phyloP scores from a whole-genome alignment of 2,888 invertebrate genomes.

The Acutogordius australiensis region DNA sequence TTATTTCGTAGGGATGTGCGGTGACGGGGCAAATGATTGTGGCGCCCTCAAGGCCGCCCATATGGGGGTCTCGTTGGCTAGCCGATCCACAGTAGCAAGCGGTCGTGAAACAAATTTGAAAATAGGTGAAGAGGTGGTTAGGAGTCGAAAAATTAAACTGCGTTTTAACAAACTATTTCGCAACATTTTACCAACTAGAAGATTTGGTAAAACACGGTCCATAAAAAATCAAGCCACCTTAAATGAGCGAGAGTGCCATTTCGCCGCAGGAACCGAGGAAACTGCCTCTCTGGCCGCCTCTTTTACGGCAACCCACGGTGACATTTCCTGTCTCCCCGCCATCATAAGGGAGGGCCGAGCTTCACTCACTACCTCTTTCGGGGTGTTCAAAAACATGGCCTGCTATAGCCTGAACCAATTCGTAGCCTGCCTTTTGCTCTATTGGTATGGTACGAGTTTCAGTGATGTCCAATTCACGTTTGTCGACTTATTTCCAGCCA shows the following conservation, averaged over 20 bases:
- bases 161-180: background rate
- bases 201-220: no score
- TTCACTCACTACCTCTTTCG: constrained; percentile 73
- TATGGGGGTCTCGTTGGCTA: constrained; percentile 25
- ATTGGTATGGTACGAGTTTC: constrained; percentile 19
- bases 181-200: background rate
- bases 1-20: constrained; percentile 26
- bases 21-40: constrained; percentile 28
- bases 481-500: background rate
- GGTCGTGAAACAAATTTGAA: no score
- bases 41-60: constrained; percentile 26
- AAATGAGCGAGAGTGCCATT: background rate
- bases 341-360: constrained; percentile 34
- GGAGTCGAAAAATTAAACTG: background rate
- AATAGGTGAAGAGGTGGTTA: background rate
- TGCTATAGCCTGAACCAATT: constrained; percentile 61
- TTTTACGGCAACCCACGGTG: constrained; percentile 19
- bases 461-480: background rate
- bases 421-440: constrained; percentile 29
- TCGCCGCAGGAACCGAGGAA: background rate
- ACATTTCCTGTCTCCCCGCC: constrained; percentile 18
- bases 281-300: constrained; percentile 22
- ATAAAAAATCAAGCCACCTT: background rate
- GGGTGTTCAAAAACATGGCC: constrained; percentile 93
- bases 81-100: constrained; percentile 15